Evolutionary conservation across 2,888 invertebrate genomes (phyloP).

Genomic region (Encarsia formosa): DNA sequence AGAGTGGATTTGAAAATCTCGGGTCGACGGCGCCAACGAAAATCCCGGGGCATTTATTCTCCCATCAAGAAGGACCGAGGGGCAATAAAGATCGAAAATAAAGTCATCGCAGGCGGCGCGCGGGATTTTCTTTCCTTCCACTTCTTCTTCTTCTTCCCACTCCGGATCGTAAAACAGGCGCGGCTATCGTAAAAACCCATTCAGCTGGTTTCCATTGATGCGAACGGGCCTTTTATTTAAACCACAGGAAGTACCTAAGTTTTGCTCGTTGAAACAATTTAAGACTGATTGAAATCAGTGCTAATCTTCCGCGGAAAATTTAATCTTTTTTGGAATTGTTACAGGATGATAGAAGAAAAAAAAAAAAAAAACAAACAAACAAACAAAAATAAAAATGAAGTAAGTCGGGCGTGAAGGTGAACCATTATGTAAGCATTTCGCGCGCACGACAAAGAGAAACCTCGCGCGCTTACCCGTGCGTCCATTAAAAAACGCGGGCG

Average conservation of each 20-base stretch:
- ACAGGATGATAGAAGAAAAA: too few relatives aligned
- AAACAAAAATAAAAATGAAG: too few relatives aligned
- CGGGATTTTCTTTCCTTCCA: too few relatives aligned
- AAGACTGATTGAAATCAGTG: neutral
- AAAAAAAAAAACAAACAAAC: too few relatives aligned
- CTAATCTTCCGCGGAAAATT: neutral
- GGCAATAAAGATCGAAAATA: slow-evolving; percentile 45
- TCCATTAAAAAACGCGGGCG: slow-evolving; percentile 6
- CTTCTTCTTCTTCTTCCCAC: too few relatives aligned
- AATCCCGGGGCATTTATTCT: slow-evolving; percentile 12
- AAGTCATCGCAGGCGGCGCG: slow-evolving; percentile 36
- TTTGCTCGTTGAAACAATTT: too few relatives aligned
- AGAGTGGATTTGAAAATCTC: too few relatives aligned
- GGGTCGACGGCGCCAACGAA: too few relatives aligned
- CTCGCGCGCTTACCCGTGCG: neutral
- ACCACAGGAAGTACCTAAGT: too few relatives aligned
- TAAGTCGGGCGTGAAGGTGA: neutral
- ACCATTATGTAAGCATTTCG: neutral
- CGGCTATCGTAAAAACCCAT: slow-evolving; percentile 43
- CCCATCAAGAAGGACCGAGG: slow-evolving; percentile 34
- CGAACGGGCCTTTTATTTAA: too few relatives aligned
- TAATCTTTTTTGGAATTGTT: too few relatives aligned
- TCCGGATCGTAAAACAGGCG: slow-evolving; percentile 35
- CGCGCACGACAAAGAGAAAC: neutral
- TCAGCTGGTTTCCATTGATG: slow-evolving; percentile 35